Evolutionary conservation across 92 coral and sea anemone species (phyloP).

Genomic region (Virgularia gustaviana): DNA sequence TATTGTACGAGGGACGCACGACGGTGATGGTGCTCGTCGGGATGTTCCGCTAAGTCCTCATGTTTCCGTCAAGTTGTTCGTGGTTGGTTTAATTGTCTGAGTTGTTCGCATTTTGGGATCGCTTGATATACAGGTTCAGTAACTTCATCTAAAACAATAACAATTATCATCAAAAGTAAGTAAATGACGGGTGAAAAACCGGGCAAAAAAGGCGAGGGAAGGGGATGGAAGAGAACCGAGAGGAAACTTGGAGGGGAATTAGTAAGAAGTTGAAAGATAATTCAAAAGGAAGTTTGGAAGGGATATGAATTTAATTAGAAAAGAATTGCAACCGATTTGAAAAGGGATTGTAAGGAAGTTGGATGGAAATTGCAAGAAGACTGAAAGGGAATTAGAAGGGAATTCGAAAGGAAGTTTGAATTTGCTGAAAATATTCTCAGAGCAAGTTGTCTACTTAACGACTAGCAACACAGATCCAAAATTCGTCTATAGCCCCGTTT

Average conservation of each 20-base stretch:
- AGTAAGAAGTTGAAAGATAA: no score
- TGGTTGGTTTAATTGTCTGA: slow-evolving; percentile 46
- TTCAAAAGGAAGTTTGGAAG: no score
- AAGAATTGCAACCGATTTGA: no score
- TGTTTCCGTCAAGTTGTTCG: not conserved
- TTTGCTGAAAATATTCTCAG: not conserved
- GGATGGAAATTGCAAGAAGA: not conserved
- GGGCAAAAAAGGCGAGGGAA: no score
- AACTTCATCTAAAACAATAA: slow-evolving; percentile 69
- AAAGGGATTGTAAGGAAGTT: no score
- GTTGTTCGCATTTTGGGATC: slow-evolving; percentile 87
- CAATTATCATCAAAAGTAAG: not conserved
- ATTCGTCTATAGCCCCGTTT: not conserved
- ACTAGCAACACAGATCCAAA: not conserved
- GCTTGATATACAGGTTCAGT: slow-evolving; percentile 90
- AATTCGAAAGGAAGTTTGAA: not conserved
- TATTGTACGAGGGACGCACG: no score
- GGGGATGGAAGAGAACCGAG: no score
- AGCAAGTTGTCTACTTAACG: no score
- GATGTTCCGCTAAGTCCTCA: not conserved
- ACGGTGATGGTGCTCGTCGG: no score
- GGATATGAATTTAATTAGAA: no score
- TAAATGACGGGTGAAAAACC: no score
- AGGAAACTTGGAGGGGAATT: no score
- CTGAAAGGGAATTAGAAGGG: not conserved